A percentile compares a stretch with the other conserved stretches of the same genome.
phyloP scores from a whole-genome alignment of 1,140 invertebrate species.

The Arctopsyche grandis region DNA sequence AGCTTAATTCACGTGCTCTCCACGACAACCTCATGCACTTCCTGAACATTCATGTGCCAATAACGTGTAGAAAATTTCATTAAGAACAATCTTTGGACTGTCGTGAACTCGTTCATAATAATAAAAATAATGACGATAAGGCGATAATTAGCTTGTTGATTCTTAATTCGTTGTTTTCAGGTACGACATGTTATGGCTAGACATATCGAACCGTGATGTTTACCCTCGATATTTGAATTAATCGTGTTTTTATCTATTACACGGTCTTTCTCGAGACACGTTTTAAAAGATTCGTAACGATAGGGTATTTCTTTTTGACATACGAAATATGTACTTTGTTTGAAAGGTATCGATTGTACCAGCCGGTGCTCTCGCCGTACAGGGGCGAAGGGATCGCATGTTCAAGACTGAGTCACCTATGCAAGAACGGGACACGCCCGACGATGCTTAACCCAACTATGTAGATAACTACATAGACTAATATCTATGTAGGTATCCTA shows the following conservation, averaged over 20 bases:
- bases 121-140: too few species aligned
- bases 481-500: background rate
- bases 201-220: background rate
- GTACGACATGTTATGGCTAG: background rate
- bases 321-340: too few species aligned
- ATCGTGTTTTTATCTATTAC: background rate
- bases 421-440: background rate
- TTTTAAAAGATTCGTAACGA: too few species aligned
- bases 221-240: background rate
- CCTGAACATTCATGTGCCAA: background rate
- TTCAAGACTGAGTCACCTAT: slow-evolving; percentile 6
- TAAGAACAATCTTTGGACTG: too few species aligned
- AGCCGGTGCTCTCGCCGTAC: slow-evolving; percentile 30
- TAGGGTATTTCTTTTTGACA: too few species aligned
- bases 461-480: background rate
- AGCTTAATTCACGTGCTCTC: background rate
- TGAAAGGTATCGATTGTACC: slow-evolving; percentile 49
- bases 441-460: too few species aligned
- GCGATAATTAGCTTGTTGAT: slow-evolving; percentile 23
- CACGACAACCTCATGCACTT: background rate
- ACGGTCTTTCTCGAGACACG: background rate
- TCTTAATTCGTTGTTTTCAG: background rate
- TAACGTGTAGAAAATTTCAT: background rate
- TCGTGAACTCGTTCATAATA: too few species aligned
- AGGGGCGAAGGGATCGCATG: slow-evolving; percentile 44